Conservation (phyloP, 2,888 invertebrate genomes). For the Peribatodes rhomboidaria region DNA sequence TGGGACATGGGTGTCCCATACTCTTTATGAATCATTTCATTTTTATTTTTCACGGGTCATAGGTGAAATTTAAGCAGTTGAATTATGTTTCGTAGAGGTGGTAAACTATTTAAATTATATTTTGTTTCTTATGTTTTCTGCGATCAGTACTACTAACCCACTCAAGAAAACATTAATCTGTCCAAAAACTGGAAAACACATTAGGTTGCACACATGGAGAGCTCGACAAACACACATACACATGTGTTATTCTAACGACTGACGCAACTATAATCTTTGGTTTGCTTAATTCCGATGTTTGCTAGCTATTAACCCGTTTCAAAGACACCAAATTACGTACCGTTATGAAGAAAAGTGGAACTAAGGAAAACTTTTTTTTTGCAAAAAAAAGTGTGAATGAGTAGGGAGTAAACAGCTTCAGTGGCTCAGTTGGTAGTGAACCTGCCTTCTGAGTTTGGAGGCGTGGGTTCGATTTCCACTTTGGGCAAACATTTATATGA, state of each 20-base stretch:
- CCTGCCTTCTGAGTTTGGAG: no score
- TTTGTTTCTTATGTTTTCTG: conserved; percentile 14
- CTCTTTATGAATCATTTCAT: no score
- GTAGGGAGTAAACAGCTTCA: no score
- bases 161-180: conserved; percentile 42
- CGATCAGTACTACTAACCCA: conserved; percentile 20
- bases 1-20: no score
- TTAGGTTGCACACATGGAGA: conserved; percentile 32
- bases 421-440: no score
- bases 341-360: conserved; percentile 42
- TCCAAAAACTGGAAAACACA: conserved; percentile 45
- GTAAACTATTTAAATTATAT: background rate
- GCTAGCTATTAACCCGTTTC: conserved; percentile 70
- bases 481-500: no score
- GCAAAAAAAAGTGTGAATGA: no score
- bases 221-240: conserved; percentile 27
- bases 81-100: no score
- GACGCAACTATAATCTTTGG: conserved; percentile 62
- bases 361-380: no score
- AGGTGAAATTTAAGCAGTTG: no score
- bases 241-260: conserved; percentile 59
- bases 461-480: no score
- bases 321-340: conserved; percentile 68
- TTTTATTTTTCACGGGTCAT: no score
- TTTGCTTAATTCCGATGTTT: conserved; percentile 64